These are phyloP conservation scores for Zalophus californianus DNA, from an alignment of 2,797 vertebrate genomes.

Conservation along the genomic window DNA sequence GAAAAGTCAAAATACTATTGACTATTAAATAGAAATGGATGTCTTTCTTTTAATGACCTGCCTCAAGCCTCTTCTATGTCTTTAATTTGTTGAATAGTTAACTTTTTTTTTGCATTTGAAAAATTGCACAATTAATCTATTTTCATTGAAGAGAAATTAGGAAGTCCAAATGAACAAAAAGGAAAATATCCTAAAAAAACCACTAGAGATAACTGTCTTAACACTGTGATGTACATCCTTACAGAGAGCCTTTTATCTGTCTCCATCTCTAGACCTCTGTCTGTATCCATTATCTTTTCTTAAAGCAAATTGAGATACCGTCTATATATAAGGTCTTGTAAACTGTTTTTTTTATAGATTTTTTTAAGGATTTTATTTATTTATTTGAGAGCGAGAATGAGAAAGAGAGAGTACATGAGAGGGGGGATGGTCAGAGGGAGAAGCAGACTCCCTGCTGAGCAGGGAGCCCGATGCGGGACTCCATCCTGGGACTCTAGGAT, in stretches of 20 bases:
- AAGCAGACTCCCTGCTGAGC: no score
- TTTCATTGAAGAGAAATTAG: slow-evolving; percentile 3
- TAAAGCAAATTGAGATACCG: not conserved
- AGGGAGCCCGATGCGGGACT: no score
- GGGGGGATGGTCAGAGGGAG: no score
- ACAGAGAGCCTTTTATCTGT: not conserved
- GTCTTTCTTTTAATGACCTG: slow-evolving; percentile 22
- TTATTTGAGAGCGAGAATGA: no score
- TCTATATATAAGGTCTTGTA: not conserved
- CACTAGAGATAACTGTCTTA: not conserved
- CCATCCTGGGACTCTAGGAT: no score
- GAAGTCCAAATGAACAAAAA: slow-evolving; percentile 2
- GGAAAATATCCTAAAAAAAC: not conserved
- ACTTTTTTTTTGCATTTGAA: slow-evolving; percentile 19
- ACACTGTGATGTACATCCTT: not conserved
- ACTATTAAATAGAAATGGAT: slow-evolving; percentile 1
- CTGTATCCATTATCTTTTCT: not conserved
- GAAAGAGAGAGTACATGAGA: no score
- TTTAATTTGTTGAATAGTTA: slow-evolving; percentile 12
- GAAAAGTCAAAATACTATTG: slow-evolving; percentile 9
- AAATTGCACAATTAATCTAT: not conserved
- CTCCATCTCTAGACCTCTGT: not conserved
- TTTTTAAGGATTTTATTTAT: no score
- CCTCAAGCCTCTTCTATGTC: not conserved
- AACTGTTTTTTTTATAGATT: not conserved